Percentiles rank a stretch among this genome's conserved stretches.
These are phyloP conservation scores for Pseudococcus jackbeardsleyi DNA, from an alignment of 2,888 invertebrate species.

Conservation along the genomic window DNA sequence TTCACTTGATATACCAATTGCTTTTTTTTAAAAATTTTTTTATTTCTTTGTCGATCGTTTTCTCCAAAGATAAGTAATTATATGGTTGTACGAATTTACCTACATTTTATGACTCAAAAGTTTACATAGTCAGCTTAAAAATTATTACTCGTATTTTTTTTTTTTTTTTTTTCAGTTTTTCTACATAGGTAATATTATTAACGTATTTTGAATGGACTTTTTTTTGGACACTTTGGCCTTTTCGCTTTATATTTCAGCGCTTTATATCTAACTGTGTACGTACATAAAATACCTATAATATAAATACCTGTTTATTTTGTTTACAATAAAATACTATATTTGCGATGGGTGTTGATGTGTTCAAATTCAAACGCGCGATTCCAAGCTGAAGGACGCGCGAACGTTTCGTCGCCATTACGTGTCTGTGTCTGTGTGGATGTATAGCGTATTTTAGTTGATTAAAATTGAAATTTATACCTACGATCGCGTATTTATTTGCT, in stretches of 20 bases:
- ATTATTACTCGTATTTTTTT: no score
- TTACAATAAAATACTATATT: conserved; percentile 34
- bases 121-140: conserved; percentile 39
- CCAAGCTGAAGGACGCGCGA: not conserved
- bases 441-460: conserved; percentile 17
- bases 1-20: not conserved
- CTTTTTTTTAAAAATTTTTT: no score
- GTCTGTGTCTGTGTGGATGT: not conserved
- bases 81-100: conserved; percentile 35
- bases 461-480: conserved; percentile 43
- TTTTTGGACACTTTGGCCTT: conserved; percentile 6
- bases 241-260: conserved; percentile 41
- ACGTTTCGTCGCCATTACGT: not conserved
- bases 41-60: not conserved
- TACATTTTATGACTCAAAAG: conserved; percentile 29
- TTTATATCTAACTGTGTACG: not conserved
- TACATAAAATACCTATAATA: not conserved
- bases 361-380: conserved; percentile 7
- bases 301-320: not conserved
- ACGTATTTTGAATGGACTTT: conserved; percentile 20
- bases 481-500: conserved; percentile 45
- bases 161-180: conserved; percentile 10
- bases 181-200: conserved; percentile 1
- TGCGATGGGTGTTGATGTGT: conserved; percentile 18
- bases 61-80: not conserved